Conservation (phyloP, 2,113 vertebrate species). For the Gorsachius goisagi region DNA sequence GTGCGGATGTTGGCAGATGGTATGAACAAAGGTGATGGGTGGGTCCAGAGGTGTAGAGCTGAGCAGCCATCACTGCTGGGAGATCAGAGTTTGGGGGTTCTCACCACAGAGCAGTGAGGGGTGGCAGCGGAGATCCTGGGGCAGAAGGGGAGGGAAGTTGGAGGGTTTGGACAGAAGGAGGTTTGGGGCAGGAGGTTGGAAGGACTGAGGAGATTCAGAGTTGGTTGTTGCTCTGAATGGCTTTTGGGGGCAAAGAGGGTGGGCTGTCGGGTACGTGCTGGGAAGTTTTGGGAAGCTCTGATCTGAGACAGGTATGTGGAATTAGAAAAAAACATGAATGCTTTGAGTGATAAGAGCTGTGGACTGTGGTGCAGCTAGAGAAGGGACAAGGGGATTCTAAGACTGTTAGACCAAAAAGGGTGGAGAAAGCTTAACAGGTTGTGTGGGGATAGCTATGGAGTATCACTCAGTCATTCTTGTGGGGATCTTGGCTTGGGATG, state of each 20-base stretch:
- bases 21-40: background rate
- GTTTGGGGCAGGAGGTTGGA: background rate
- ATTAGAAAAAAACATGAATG: background rate
- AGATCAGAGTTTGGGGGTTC: background rate
- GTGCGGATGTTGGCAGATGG: background rate
- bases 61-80: background rate
- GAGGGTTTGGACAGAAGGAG: background rate
- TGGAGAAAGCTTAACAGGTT: background rate
- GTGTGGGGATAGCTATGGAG: no score
- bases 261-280: background rate
- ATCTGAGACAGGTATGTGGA: background rate
- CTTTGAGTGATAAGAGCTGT: background rate
- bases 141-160: background rate
- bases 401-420: background rate
- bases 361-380: background rate
- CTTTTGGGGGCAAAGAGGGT: background rate
- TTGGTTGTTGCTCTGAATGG: background rate
- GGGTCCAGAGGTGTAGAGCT: background rate
- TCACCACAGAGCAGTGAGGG: accelerated
- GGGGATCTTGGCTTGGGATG: background rate
- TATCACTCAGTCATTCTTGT: background rate
- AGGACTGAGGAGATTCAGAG: accelerated
- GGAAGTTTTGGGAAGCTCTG: background rate
- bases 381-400: background rate
- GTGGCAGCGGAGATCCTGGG: background rate